phyloP scores from a whole-genome alignment of 2,888 invertebrate species.

The Agonum fuliginosum region DNA sequence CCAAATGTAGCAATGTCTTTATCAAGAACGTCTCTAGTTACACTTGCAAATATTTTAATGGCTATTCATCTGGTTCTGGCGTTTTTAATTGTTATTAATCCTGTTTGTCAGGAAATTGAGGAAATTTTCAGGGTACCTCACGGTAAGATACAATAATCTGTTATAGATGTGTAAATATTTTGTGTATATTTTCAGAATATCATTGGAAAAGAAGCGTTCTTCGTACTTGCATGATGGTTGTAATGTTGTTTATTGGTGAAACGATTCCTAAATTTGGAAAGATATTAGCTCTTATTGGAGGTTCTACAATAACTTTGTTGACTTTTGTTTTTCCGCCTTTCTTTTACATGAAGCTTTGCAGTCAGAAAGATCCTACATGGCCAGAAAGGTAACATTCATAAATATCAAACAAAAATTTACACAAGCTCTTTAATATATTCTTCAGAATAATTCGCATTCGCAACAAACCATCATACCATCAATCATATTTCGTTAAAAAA shows the following conservation, averaged over 20 bases:
- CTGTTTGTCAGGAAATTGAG: constrained; percentile 82
- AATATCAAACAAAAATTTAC: background rate
- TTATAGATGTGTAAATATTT: constrained; percentile 18
- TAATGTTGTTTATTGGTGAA: constrained; percentile 80
- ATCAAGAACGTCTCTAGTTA: constrained; percentile 74
- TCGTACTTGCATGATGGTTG: constrained; percentile 76
- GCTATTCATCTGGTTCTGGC: constrained; percentile 80
- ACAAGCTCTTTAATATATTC: background rate
- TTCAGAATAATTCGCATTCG: too few relatives aligned
- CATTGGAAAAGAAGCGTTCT: constrained; percentile 76
- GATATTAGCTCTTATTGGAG: constrained; percentile 81
- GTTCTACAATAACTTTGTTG: constrained; percentile 80
- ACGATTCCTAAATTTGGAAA: constrained; percentile 82
- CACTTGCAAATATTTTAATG: constrained; percentile 78
- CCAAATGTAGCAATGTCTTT: constrained; percentile 79
- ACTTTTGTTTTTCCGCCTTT: constrained; percentile 81
- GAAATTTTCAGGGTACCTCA: constrained; percentile 78
- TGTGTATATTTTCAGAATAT: constrained; percentile 74
- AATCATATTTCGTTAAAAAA: constrained; percentile 47
- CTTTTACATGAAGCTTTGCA: constrained; percentile 79
- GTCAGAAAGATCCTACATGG: constrained; percentile 72
- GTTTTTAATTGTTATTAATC: constrained; percentile 82
- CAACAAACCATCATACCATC: background rate
- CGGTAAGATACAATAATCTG: constrained; percentile 71
- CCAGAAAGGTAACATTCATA: constrained; percentile 70